Evolutionary conservation across 2,113 vertebrate genomes (phyloP).

Genomic region (Dendrocopos noguchii): DNA sequence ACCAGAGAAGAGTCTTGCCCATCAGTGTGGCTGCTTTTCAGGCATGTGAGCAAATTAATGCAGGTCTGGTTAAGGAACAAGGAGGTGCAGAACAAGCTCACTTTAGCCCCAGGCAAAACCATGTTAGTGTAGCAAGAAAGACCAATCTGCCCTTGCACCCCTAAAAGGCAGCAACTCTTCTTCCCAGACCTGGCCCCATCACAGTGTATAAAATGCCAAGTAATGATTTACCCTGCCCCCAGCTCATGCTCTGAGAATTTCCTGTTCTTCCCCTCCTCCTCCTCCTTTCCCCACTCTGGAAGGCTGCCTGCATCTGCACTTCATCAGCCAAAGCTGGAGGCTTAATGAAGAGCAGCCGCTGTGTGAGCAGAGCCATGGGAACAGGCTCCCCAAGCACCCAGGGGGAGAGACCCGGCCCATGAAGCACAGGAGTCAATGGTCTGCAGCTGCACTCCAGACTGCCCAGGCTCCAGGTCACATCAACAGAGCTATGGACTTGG

Average conservation of each 20-base stretch:
- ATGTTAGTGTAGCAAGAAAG: accelerated
- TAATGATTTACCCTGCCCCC: neutral
- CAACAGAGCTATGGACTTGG: accelerated
- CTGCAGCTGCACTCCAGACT: neutral
- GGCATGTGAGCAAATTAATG: neutral
- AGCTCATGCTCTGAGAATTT: conserved; percentile 54
- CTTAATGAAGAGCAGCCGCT: neutral
- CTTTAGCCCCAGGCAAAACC: neutral
- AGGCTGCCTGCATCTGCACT: conserved; percentile 60
- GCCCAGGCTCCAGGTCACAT: neutral
- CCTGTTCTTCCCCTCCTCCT: conserved; percentile 50
- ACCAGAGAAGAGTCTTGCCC: neutral
- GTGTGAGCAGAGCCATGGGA: neutral
- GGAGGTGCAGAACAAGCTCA: neutral
- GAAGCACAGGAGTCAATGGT: too few relatives aligned
- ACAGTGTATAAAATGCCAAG: neutral
- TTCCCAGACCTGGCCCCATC: neutral
- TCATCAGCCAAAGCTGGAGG: conserved; percentile 26
- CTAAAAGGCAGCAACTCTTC: neutral
- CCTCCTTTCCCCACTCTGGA: neutral
- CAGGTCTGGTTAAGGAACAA: neutral
- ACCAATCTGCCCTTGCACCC: neutral
- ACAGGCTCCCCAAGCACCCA: accelerated
- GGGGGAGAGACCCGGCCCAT: accelerated
- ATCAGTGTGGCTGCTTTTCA: neutral